Evolutionary conservation across 2,888 invertebrate species (phyloP), one percentile per base, ranked within the genome.

Genomic region (Isotomurus palustris): DNA sequence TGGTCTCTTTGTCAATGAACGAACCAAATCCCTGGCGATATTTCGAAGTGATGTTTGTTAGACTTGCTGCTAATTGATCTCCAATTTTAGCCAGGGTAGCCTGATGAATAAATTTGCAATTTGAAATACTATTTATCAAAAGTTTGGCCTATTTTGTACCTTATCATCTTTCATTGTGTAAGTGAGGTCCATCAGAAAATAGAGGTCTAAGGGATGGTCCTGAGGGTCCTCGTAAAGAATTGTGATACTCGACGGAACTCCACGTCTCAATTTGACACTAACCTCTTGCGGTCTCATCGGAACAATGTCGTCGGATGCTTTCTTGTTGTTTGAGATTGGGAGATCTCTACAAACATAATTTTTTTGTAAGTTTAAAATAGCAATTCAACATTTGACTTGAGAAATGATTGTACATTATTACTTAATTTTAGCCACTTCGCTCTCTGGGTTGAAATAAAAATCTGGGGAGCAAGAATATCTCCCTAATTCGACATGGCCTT

Each of bases 121-220:
- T n/a, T n/a, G n/a, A n/a, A n/a, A n/a, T n/a, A n/a, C n/a, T n/a
- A n/a, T n/a, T n/a, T n/a, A n/a, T n/a, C n/a, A n/a, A n/a, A n/a
- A n/a, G n/a, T 29, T 36, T 35, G 19, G 2, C 22, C 3, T 22
- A 28, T n/a, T n/a, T 28, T 14, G 29, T 40, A 62, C 62, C 49
- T 65, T 57, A 41, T 62, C 60, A 56, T 62, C 62, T 27, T 36
- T 38, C 62, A 65, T 65, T 6, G 60, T 56, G 12, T 27, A 48
- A 1, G 65, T 60, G 1, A 58, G 43, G 32, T 65, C 65, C 62
- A 62, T 60, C 14, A 65, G 48, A 24, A 58, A 65, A 28, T 65
- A 65, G 2, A 65, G 40, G 40, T 65, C 65, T 27, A 65, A 35
- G 5, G 65, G 65, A 43, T 60, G 58, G 28, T 60, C 60, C 38